Base-by-base conservation (phyloP, 35 echinoderm and acorn worm genomes). In the Acanthaster planci region DNA sequence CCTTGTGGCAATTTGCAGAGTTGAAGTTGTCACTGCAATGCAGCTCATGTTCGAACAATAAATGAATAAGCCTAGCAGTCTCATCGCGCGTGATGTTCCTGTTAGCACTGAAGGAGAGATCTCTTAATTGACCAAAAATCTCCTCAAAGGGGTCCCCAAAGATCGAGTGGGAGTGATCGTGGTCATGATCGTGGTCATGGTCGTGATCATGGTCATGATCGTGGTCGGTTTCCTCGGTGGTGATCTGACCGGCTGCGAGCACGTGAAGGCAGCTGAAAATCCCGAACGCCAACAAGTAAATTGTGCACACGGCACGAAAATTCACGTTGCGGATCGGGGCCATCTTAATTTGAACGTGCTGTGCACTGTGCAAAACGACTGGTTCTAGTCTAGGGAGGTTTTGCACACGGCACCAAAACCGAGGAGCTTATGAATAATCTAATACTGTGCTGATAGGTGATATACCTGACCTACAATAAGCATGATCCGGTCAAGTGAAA, bases 251-350 rank as follows among this genome's bases (percentile, higher is more conserved):
- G 29, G 23, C 64, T 30, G 1, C 64, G 29, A 72, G 64, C 64
- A 34, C 64, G 64, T 72, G 64, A 9, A 72, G 64, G 14, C 64
- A 26, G 64, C 64, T 29, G 15, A 34, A 31, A 47, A 47, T 47
- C 29, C 15, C 29, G 64, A 26, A 72, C 26, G 30, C 64, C 30
- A 35, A 10, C 64, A 72, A 34, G 34, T 31, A 72, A 47, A 47
- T 12, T 21, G 34, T 72, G 64, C 64, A 72, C 64, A 72, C 64
- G 64, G 64, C 64, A 72, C 64, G 64, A 72, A 72, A 72, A 34
- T 72, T 14, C 2, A 10, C 2, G 2, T 22, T 8, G 23, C 60
- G 7, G 32, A 23, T 31, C 17, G 60, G 23, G 23, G 60, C 60
- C 60, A 68, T 68, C 29, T 68, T 26, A 68, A 31, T 68, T 0